Conservation (phyloP, 2,797 vertebrate genomes). For the Poeciliopsis gracilis region DNA sequence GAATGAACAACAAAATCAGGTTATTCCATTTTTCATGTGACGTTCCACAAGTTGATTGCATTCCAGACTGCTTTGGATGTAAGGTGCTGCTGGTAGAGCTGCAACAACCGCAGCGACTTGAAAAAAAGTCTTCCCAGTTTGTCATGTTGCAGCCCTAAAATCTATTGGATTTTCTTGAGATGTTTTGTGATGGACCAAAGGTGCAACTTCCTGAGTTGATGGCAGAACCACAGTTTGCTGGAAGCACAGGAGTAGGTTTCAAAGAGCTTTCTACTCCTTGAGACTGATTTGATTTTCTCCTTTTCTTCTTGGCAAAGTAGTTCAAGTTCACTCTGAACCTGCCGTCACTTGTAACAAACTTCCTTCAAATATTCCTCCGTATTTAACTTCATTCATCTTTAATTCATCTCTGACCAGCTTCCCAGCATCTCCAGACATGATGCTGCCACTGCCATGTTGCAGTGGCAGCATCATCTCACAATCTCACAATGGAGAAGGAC, state of each 20-base stretch:
- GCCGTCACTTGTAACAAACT: background rate
- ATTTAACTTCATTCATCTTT: background rate
- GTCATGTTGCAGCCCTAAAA: background rate
- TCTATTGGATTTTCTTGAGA: background rate
- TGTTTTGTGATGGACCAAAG: background rate
- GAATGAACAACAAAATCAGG: constrained; percentile 44
- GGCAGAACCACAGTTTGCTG: background rate
- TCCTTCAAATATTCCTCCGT: background rate
- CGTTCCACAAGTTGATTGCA: constrained; percentile 29
- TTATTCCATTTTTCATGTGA: constrained; percentile 39
- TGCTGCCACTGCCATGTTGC: background rate
- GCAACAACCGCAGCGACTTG: background rate
- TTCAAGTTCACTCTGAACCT: background rate
- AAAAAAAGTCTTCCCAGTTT: background rate
- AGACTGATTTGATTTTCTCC: background rate
- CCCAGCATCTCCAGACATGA: background rate
- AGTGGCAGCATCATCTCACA: too few species aligned
- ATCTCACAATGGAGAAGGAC: background rate
- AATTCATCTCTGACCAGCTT: background rate
- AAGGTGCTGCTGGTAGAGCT: constrained; percentile 11
- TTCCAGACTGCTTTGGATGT: constrained; percentile 5
- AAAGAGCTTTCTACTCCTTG: background rate
- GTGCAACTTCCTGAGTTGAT: background rate
- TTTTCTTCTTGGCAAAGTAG: background rate
- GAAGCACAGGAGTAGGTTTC: background rate